These are phyloP conservation scores for Coenobita brevimanus DNA, from an alignment of 1,140 invertebrate species.

Conservation along the genomic window DNA sequence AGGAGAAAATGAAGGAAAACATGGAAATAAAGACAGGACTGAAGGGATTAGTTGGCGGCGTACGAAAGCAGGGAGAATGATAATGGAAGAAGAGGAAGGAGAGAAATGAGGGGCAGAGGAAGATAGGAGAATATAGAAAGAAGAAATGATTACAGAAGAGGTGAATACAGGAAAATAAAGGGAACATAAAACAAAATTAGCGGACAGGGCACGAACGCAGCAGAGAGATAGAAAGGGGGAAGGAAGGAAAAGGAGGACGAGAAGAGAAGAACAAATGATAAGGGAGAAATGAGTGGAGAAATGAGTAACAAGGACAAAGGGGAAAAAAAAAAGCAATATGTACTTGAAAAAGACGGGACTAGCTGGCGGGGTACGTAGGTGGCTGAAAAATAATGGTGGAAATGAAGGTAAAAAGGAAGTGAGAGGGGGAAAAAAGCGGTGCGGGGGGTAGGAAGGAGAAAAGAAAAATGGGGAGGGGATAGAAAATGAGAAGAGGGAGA, in stretches of 20 bases:
- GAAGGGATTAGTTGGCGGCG: not conserved
- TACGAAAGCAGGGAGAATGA: not conserved
- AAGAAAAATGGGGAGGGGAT: not conserved
- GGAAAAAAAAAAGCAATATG: too few relatives aligned
- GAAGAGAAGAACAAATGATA: not conserved
- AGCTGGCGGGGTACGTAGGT: too few relatives aligned
- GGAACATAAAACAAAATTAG: not conserved
- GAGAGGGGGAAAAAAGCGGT: too few relatives aligned
- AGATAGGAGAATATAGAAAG: not conserved
- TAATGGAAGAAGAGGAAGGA: not conserved
- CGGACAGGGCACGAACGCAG: not conserved
- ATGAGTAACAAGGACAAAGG: too few relatives aligned
- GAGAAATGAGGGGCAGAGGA: not conserved
- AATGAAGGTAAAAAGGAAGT: too few relatives aligned
- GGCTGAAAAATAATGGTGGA: too few relatives aligned
- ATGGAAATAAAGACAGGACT: not conserved
- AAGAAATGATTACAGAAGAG: not conserved
- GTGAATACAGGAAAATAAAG: not conserved
- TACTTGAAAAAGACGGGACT: too few relatives aligned
- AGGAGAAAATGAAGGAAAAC: not conserved
- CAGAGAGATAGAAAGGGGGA: not conserved
- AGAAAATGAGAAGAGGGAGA: not conserved
- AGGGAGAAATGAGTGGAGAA: too few relatives aligned
- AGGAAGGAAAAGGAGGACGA: not conserved
- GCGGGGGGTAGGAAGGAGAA: too few relatives aligned